Conservation (phyloP, 1,140 invertebrate genomes). For the Drosophila kepulauana region DNA sequence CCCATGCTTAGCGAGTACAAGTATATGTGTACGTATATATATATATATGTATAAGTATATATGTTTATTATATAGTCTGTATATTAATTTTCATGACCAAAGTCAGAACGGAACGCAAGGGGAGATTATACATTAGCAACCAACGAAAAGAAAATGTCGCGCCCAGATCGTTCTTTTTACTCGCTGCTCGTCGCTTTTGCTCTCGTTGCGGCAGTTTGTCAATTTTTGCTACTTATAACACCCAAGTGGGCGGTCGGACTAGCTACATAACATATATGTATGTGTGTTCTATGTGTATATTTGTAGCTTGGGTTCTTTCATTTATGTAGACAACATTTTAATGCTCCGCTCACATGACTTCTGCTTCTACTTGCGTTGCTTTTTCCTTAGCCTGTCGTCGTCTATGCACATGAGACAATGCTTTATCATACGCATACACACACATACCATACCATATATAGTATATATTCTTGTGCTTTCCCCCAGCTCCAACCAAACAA, state of each 20-base stretch:
- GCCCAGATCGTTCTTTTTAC: background rate
- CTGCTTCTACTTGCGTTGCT: conserved; percentile 29
- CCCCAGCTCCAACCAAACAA: background rate
- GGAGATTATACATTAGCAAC: background rate
- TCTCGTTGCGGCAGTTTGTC: conserved; percentile 67
- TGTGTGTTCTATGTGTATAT: background rate
- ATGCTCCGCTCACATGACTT: conserved; percentile 63
- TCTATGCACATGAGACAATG: conserved; percentile 79
- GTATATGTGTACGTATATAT: conserved; percentile 24
- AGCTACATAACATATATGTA: no score
- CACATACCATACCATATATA: background rate
- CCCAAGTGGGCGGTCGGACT: conserved; percentile 11
- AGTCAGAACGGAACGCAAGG: conserved; percentile 4
- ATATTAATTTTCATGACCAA: conserved; percentile 33
- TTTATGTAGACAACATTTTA: conserved; percentile 44
- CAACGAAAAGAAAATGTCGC: background rate
- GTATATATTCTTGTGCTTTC: background rate
- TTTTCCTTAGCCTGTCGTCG: background rate
- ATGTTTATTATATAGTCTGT: conserved; percentile 24
- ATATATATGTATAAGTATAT: conserved; percentile 13
- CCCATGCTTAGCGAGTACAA: conserved; percentile 61
- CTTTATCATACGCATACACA: conserved; percentile 60
- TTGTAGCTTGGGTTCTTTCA: conserved; percentile 6
- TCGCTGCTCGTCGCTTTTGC: background rate
- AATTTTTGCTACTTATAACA: conserved; percentile 68